Percentiles rank a stretch among this genome's conserved stretches.
These are phyloP conservation scores for Varanus komodoensis DNA, from an alignment of 2,113 vertebrate genomes.

Conservation along the genomic window DNA sequence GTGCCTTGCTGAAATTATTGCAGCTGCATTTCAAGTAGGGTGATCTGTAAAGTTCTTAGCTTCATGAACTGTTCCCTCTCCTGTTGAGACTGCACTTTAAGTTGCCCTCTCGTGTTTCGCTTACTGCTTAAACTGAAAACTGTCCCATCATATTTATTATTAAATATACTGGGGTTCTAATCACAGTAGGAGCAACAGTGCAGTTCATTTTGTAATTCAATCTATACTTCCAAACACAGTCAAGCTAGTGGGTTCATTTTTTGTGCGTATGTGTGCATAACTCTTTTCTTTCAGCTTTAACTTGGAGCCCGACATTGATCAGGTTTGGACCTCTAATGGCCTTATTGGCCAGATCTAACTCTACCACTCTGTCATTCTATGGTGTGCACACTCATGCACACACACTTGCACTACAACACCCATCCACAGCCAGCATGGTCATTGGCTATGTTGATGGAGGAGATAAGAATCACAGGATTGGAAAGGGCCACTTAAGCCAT, in stretches of 20 bases:
- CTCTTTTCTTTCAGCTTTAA: too few species aligned
- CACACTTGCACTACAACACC: too few species aligned
- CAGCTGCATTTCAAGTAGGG: rapidly evolving
- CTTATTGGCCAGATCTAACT: too few species aligned
- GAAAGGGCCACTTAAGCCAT: neutral
- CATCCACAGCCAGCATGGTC: too few species aligned
- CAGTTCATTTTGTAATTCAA: neutral
- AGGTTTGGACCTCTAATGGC: too few species aligned
- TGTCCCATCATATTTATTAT: neutral
- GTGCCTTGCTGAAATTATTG: neutral
- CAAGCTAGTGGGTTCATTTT: neutral
- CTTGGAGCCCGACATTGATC: too few species aligned
- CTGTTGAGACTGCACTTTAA: neutral
- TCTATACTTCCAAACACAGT: neutral
- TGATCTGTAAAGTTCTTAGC: neutral
- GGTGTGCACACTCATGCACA: too few species aligned
- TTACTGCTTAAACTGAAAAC: neutral
- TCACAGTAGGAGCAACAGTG: neutral
- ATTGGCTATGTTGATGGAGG: too few species aligned
- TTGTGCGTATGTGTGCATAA: neutral
- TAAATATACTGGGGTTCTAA: neutral
- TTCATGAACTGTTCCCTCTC: neutral
- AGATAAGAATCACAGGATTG: neutral
- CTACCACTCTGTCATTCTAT: too few species aligned
- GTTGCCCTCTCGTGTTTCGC: neutral